Percentiles rank a stretch among this genome's conserved stretches.
Conservation (phyloP, 2,888 invertebrate species). For the Oxystoma pomonae region DNA sequence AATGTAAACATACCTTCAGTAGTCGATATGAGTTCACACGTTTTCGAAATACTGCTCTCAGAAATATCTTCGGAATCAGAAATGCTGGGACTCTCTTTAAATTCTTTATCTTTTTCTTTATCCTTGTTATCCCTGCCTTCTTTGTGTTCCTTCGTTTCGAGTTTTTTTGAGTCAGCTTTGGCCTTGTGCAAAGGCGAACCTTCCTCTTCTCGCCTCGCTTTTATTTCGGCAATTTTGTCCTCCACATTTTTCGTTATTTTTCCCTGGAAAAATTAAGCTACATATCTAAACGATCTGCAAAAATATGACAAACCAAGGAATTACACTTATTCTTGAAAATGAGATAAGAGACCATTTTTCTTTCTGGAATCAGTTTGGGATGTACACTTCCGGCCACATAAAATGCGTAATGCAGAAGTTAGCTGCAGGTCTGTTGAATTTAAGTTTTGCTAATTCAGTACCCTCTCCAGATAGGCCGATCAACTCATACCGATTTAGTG, state of each 20-base stretch:
- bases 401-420: too few relatives aligned
- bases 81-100: slow-evolving; percentile 52
- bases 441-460: too few relatives aligned
- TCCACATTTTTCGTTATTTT: slow-evolving; percentile 76
- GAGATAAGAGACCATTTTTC: too few relatives aligned
- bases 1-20: slow-evolving; percentile 43
- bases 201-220: slow-evolving; percentile 45
- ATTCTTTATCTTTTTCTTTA: slow-evolving; percentile 11
- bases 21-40: slow-evolving; percentile 44
- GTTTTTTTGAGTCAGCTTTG: slow-evolving; percentile 39
- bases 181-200: slow-evolving; percentile 34
- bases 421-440: too few relatives aligned
- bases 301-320: neutral
- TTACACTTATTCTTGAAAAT: neutral
- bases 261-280: slow-evolving; percentile 43
- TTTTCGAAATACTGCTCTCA: slow-evolving; percentile 46
- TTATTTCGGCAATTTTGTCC: slow-evolving; percentile 67
- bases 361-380: too few relatives aligned
- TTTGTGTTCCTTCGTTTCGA: slow-evolving; percentile 5
- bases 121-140: slow-evolving; percentile 4
- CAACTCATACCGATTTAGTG: too few relatives aligned
- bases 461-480: too few relatives aligned
- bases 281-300: slow-evolving; percentile 3
- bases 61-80: slow-evolving; percentile 62
- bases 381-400: too few relatives aligned